phyloP scores from a whole-genome alignment of 2,797 vertebrate genomes.

The Dermochelys coriacea region DNA sequence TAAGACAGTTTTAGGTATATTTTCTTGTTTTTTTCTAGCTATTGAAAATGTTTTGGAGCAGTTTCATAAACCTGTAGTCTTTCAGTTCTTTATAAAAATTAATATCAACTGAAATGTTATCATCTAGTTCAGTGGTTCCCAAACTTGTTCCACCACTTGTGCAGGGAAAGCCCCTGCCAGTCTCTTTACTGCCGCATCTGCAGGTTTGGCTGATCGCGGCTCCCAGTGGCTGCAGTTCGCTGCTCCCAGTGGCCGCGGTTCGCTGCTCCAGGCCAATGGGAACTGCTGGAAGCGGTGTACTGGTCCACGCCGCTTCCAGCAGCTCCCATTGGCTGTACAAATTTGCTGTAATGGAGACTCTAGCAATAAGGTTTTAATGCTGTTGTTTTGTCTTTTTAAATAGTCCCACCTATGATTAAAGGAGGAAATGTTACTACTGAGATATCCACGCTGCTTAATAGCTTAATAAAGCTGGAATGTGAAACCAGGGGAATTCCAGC shows the following conservation, averaged over 20 bases:
- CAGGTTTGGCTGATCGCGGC: too few species aligned
- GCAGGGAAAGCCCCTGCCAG: too few species aligned
- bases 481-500: slow-evolving; percentile 90
- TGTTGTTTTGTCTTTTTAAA: slow-evolving; percentile 43
- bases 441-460: slow-evolving; percentile 86
- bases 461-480: slow-evolving; percentile 89
- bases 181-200: too few species aligned
- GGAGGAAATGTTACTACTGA: slow-evolving; percentile 90
- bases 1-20: not conserved
- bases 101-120: not conserved
- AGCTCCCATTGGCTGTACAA: not conserved
- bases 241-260: too few species aligned
- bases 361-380: not conserved
- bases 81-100: not conserved
- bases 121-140: not conserved
- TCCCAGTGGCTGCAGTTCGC: too few species aligned
- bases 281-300: too few species aligned
- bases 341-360: not conserved
- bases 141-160: too few species aligned
- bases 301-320: too few species aligned
- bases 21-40: not conserved
- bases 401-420: slow-evolving; percentile 94
- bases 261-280: too few species aligned
- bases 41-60: not conserved
- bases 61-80: not conserved